Evolutionary conservation across 2,797 vertebrate species (phyloP).

Genomic region (Tinamus major): DNA sequence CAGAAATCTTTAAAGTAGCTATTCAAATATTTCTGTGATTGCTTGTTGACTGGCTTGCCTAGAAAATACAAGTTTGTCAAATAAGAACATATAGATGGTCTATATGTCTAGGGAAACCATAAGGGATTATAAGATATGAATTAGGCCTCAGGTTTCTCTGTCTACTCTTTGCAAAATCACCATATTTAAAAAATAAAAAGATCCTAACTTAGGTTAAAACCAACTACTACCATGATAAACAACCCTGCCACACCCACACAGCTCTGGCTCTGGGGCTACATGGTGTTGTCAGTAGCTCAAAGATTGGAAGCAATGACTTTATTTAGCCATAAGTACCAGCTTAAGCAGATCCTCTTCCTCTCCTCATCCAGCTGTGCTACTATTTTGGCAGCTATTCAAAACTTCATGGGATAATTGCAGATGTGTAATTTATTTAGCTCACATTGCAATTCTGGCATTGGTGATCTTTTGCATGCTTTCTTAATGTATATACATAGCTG

Average conservation of each 20-base stretch:
- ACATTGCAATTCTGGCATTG: neutral
- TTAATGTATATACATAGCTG: neutral
- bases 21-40: neutral
- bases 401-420: constrained; percentile 44
- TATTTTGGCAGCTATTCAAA: constrained; percentile 33
- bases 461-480: constrained; percentile 9
- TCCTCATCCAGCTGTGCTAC: constrained; percentile 10
- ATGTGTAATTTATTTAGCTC: constrained; percentile 14
- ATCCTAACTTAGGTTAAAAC: neutral
- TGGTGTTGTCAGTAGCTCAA: neutral
- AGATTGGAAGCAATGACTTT: neutral
- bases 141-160: neutral
- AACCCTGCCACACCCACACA: neutral
- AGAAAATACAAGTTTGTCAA: neutral
- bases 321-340: neutral
- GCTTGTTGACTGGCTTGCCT: neutral
- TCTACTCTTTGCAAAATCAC: neutral
- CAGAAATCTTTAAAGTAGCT: neutral
- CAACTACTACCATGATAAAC: neutral
- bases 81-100: neutral
- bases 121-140: neutral
- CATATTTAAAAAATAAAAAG: neutral
- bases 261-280: neutral
- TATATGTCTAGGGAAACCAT: neutral
- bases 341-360: constrained; percentile 3